Conservation (phyloP, 2,113 vertebrate species). For the Dunckerocampus dactyliophorus region DNA sequence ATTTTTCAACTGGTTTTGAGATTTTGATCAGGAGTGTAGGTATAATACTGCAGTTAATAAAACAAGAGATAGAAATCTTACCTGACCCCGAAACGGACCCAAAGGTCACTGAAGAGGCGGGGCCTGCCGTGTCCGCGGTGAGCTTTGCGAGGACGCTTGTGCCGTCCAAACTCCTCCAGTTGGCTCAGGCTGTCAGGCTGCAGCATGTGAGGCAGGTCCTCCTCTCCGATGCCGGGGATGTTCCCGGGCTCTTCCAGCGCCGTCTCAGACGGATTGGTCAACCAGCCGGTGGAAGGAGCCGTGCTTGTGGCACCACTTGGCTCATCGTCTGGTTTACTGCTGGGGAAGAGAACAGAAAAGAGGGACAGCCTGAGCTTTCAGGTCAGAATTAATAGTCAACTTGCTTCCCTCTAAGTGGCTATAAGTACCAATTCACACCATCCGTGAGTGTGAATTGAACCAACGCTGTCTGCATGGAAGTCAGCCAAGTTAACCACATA, state of each 20-base stretch:
- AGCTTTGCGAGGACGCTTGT: constrained; percentile 85
- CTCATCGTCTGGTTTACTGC: constrained; percentile 32
- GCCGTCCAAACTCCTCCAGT: constrained; percentile 92
- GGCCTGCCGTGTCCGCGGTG: constrained; percentile 80
- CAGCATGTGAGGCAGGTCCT: constrained; percentile 87
- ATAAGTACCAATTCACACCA: too few species aligned
- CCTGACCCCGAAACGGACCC: constrained; percentile 95
- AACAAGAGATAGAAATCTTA: constrained; percentile 64
- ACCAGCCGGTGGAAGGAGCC: constrained; percentile 26
- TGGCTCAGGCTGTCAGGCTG: constrained; percentile 94
- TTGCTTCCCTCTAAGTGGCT: too few species aligned
- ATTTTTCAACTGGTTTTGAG: too few species aligned
- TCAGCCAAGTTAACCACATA: too few species aligned
- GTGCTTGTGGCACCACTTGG: constrained; percentile 19
- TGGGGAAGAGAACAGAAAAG: constrained; percentile 17
- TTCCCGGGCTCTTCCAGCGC: constrained; percentile 62
- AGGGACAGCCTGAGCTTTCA: too few species aligned
- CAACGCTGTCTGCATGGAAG: too few species aligned
- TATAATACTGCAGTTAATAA: too few species aligned
- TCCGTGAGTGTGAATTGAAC: too few species aligned
- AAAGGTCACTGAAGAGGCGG: constrained; percentile 94
- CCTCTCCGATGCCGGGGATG: constrained; percentile 51
- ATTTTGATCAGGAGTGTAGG: too few species aligned
- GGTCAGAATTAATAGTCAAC: too few species aligned
- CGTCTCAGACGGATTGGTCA: constrained; percentile 22